Evolutionary conservation across 2,797 vertebrate genomes (phyloP), one percentile per base, ranked within the genome.

Genomic region (Eospalax fontanierii): DNA sequence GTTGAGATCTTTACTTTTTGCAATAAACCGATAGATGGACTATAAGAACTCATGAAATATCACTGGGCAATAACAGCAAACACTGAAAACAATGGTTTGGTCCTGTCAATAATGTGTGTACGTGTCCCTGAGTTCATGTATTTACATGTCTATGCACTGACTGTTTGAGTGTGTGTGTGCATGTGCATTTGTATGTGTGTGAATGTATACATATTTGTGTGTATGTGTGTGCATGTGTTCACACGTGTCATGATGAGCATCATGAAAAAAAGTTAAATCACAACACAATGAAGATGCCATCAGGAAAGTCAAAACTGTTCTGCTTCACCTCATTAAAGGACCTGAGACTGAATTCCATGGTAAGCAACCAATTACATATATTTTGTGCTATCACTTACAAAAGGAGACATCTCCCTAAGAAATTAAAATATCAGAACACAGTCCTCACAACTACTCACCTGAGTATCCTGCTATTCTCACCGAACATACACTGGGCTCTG

Each of bases 241-340:
- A 9, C 61, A 24, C n/a, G 28, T 90, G 21, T 70, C 38, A 16
- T 80, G 22, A 61, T 38, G 65, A 89, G 91, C 79, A 91, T 65
- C 78, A 90, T 88, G n/a, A 40, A 4, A 90, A 90, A 82, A 83
- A 2, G 22, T 73, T 71, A 68, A 93, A 50, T 38, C n/a, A 73
- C 30, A 76, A 15, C 21, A 40, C 11, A 91, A 38, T n/a, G 4
- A 93, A 84, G 14, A 1, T 1, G 46, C 63, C 28, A 65, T 73
- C 30, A 38, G 15, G n/a, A 24, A 87, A 85, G 16, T 84, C 33
- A 83, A n/a, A 3, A 26, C 8, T n/a, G 65, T 46, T 54, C 87
- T 9, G 75, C 33, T 84, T 93, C 59, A 91, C 1, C 4, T 59
- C 71, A 73, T 54, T 70, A 80, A 9, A 89, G 35, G 24, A 85